Evolutionary conservation across 2,797 vertebrate species (phyloP).

Genomic region (Falco berigora): DNA sequence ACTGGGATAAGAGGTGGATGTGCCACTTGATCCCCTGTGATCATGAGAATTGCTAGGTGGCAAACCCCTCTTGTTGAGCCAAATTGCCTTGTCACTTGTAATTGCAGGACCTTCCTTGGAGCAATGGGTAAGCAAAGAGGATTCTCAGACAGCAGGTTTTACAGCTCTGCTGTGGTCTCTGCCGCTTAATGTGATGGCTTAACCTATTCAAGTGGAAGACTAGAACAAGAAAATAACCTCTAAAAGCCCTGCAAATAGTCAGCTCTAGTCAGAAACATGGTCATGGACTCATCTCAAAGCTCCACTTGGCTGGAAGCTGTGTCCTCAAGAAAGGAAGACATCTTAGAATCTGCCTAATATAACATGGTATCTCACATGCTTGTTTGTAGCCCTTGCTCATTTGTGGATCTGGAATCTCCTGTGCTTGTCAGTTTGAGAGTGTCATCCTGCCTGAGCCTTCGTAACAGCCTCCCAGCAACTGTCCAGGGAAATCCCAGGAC

Average conservation of each 20-base stretch:
- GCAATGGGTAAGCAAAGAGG: background rate
- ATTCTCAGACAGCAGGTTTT: background rate
- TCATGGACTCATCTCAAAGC: background rate
- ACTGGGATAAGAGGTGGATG: fast-evolving
- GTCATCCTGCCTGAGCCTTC: background rate
- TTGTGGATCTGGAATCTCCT: background rate
- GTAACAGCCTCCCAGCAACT: background rate
- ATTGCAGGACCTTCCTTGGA: background rate
- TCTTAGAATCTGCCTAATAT: background rate
- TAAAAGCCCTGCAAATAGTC: background rate
- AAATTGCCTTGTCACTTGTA: background rate
- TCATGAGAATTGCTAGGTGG: background rate
- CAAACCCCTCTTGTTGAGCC: background rate
- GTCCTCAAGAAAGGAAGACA: background rate
- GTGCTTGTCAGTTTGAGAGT: background rate
- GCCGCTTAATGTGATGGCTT: background rate
- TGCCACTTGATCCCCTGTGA: background rate
- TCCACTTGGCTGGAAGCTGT: background rate
- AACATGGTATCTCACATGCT: background rate
- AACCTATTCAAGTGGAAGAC: background rate
- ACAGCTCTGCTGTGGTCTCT: background rate
- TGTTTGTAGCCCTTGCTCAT: background rate
- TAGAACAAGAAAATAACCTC: background rate
- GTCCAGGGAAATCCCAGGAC: background rate
- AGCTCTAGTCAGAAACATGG: background rate